Evolutionary conservation across 2,113 vertebrate species (phyloP).

Genomic region (Pogonocichla stellata): DNA sequence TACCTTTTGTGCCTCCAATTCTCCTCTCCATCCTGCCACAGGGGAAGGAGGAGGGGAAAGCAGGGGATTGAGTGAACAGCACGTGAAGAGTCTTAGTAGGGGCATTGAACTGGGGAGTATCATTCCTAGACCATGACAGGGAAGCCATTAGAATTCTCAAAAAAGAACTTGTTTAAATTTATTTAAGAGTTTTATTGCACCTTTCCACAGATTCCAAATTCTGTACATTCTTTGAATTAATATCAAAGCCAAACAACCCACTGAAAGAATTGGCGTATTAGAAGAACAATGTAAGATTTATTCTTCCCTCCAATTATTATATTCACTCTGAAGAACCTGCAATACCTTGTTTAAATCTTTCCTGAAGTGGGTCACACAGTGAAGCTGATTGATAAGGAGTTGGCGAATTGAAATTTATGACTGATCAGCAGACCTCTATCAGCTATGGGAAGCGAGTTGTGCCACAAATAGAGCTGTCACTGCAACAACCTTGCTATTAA

Average conservation of each 20-base stretch:
- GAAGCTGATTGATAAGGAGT: slow-evolving; percentile 44
- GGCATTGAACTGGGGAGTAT: neutral
- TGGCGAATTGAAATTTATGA: neutral
- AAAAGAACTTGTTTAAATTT: neutral
- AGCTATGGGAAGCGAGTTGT: neutral
- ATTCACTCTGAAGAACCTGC: neutral
- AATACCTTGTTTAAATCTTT: slow-evolving; percentile 31
- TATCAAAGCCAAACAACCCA: neutral
- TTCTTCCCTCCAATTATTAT: neutral
- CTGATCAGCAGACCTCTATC: slow-evolving; percentile 42
- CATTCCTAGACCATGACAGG: too few species aligned
- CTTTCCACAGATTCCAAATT: neutral
- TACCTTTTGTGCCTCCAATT: neutral
- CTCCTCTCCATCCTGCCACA: neutral
- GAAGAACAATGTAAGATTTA: neutral
- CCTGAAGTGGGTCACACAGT: neutral
- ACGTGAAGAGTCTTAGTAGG: fast-evolving
- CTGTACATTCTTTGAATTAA: neutral
- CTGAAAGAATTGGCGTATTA: neutral
- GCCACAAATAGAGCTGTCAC: slow-evolving; percentile 42
- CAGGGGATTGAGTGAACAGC: neutral
- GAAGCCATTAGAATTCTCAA: neutral
- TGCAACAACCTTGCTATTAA: neutral
- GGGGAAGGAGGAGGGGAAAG: neutral
- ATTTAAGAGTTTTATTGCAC: neutral